Percentiles rank a stretch among this genome's conserved stretches.
phyloP scores from a whole-genome alignment of 2,113 vertebrate genomes.

The Oxyruncus cristatus region DNA sequence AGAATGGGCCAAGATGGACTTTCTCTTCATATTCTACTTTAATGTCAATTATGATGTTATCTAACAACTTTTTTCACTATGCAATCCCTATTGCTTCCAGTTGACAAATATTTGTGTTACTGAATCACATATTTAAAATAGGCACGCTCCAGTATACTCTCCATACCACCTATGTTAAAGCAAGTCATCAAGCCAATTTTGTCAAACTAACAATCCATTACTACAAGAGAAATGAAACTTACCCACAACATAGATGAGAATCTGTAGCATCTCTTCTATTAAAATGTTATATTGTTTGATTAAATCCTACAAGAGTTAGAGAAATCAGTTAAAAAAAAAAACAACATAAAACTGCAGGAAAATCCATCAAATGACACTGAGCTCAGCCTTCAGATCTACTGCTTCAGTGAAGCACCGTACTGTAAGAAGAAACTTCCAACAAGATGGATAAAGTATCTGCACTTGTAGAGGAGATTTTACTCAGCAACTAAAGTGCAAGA shows the following conservation, averaged over 20 bases:
- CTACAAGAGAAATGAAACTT: not conserved
- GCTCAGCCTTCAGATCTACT: not conserved
- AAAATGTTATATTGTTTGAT: conserved; percentile 88
- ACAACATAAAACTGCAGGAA: not conserved
- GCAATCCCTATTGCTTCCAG: not conserved
- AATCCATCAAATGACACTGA: not conserved
- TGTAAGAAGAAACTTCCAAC: not conserved
- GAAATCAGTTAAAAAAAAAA: not conserved
- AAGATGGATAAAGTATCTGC: not conserved
- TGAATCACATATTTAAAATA: not conserved
- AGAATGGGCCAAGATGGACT: not conserved
- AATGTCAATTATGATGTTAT: not conserved
- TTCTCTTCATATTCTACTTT: not conserved
- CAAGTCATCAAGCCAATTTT: not conserved
- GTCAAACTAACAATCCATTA: not conserved
- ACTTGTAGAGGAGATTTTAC: not conserved
- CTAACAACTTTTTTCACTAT: not conserved
- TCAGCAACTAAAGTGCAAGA: not conserved
- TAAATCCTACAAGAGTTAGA: conserved; percentile 81
- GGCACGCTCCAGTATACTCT: not conserved
- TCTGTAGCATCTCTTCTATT: conserved; percentile 94
- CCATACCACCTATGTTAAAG: not conserved
- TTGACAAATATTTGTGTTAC: not conserved
- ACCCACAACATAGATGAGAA: conserved; percentile 91
- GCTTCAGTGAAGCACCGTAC: not conserved